phyloP scores from a whole-genome alignment of 1,140 invertebrate species.

The Scaptomyza graminum region DNA sequence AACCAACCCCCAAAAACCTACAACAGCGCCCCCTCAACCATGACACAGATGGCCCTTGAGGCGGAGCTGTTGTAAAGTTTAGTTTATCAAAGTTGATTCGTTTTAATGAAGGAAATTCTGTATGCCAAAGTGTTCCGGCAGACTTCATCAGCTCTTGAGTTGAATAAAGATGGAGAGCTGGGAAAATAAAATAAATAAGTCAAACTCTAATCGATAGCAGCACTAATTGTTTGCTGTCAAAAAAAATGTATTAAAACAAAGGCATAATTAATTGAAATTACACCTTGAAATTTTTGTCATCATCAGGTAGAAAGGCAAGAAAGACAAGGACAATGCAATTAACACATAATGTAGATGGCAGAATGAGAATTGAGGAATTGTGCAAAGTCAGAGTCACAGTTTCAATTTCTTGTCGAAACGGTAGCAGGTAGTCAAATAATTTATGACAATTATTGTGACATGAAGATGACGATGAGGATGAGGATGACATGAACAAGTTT shows the following conservation, averaged over 20 bases:
- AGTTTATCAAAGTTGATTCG: slow-evolving; percentile 61
- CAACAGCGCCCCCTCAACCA: background rate
- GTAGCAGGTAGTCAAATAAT: slow-evolving; percentile 68
- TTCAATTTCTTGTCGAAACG: slow-evolving; percentile 27
- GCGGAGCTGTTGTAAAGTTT: slow-evolving; percentile 49
- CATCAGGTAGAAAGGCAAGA: slow-evolving; percentile 5
- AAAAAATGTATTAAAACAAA: slow-evolving; percentile 7
- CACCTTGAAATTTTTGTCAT: slow-evolving; percentile 44
- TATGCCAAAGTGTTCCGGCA: slow-evolving; percentile 49
- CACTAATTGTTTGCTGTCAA: background rate
- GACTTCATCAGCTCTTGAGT: slow-evolving; percentile 49
- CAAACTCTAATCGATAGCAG: slow-evolving; percentile 27
- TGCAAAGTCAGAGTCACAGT: slow-evolving; percentile 7
- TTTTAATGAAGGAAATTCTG: slow-evolving; percentile 70
- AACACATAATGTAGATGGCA: slow-evolving; percentile 46
- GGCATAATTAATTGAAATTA: slow-evolving; percentile 51
- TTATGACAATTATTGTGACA: slow-evolving; percentile 77
- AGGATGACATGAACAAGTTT: background rate
- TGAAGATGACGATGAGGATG: slow-evolving; percentile 28
- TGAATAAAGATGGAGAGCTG: background rate
- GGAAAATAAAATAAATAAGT: slow-evolving; percentile 18
- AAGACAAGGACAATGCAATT: slow-evolving; percentile 43
- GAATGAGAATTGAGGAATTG: slow-evolving; percentile 1
- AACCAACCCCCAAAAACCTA: too few species aligned
- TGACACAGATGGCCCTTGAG: slow-evolving; percentile 35